Evolutionary conservation across 2,888 invertebrate species (phyloP), one percentile per base, ranked within the genome.

Genomic region (Galeruca laticollis): DNA sequence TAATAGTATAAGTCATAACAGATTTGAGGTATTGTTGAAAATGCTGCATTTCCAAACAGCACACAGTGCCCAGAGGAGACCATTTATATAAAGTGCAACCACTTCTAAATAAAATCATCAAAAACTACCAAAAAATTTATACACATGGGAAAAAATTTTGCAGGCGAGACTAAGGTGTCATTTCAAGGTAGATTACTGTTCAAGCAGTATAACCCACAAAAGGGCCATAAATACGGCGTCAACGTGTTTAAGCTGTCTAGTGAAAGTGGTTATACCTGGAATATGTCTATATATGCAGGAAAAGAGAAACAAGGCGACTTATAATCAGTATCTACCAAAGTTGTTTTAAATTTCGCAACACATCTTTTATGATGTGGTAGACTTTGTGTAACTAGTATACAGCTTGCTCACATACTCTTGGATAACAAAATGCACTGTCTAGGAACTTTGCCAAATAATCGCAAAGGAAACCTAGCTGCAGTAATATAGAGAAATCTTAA

Each of bases 231-330:
- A 61, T 78, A 78, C 72, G 79, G 78, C 10, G 72, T 80, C 40
- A 79, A 80, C 74, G 43, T 79, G 40, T 79, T 76, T 68, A 79
- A 79, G 72, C 59, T 80, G 31, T 77, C 78, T 61, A 26, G 72
- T 40, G 59, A 69, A 13, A 49, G 73, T 37, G 72, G 72, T 15
- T 73, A 71, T 61, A 76, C 72, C 0, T 75, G 68, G 63, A 71
- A 76, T 51, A 11, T 75, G 11, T 47, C 52, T 18, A 71, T 77
- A 35, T 76, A 76, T 72, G 52, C 62, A 49, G 75, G 74, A 6
- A 72, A 73, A 61, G 69, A 73, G 57, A 70, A 68, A 59, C n/a
- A n/a, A n/a, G n/a, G n/a, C n/a, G n/a, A n/a, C 33, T 60, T 52
- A 9, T 20, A 51, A 21, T 40, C 49, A 15, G 70, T 69, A 5